Percentiles rank a stretch among this genome's conserved stretches.
These are phyloP conservation scores for Crotalus viridis DNA, from an alignment of 2,113 vertebrate species.

Conservation along the genomic window DNA sequence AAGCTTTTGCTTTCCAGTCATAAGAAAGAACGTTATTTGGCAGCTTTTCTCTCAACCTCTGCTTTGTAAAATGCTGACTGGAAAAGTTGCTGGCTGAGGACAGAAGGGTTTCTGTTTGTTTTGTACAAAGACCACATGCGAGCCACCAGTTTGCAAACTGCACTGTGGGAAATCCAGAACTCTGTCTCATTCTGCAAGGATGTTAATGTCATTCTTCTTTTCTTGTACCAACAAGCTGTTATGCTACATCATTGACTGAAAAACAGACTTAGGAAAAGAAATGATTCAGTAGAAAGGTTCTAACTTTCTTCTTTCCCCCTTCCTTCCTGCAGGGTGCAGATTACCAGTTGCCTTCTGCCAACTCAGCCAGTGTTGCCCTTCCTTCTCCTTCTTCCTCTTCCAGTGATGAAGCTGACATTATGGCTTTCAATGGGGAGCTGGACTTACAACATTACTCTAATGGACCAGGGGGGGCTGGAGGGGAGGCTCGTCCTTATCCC, in stretches of 20 bases:
- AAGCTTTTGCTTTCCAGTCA: background rate
- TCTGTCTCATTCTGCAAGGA: no score
- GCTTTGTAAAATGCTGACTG: background rate
- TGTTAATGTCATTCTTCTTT: background rate
- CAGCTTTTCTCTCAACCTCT: background rate
- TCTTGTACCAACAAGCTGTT: background rate
- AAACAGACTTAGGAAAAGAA: background rate
- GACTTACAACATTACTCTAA: conserved; percentile 88
- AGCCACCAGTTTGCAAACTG: background rate
- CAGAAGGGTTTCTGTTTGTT: background rate
- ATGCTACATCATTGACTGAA: no score
- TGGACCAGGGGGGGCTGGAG: conserved; percentile 56
- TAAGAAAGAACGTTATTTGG: background rate
- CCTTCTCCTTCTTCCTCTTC: conserved; percentile 52
- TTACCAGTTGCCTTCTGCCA: conserved; percentile 36
- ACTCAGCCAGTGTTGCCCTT: conserved; percentile 12
- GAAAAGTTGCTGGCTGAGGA: background rate
- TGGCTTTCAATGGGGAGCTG: conserved; percentile 79
- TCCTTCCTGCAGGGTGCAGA: conserved; percentile 14
- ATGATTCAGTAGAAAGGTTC: background rate
- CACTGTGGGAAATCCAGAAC: background rate
- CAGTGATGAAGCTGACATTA: conserved; percentile 47
- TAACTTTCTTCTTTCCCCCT: background rate
- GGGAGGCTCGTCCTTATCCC: conserved; percentile 74
- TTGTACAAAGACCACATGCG: background rate